phyloP scores from a whole-genome alignment of 2,113 vertebrate species.

The Eupsittula cactorum region DNA sequence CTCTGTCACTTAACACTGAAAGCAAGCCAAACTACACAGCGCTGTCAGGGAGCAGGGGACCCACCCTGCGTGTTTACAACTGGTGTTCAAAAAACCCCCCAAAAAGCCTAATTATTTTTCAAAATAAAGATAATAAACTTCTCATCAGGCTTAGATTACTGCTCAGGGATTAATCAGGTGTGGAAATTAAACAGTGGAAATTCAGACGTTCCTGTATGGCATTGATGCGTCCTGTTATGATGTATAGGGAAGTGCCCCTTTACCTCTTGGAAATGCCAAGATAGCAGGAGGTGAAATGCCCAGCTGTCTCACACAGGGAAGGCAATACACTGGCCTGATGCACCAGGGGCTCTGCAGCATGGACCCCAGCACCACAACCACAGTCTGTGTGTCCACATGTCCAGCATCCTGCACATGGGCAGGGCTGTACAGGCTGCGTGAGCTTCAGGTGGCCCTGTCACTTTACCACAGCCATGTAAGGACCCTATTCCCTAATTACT shows the following conservation, averaged over 20 bases:
- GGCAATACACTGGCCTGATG: accelerated
- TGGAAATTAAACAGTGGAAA: not conserved
- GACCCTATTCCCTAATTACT: not conserved
- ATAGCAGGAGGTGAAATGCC: not conserved
- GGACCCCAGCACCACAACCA: not conserved
- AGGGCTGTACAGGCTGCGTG: accelerated
- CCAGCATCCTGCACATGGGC: not conserved
- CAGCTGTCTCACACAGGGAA: not conserved
- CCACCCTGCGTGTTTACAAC: not conserved
- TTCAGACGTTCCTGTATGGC: not conserved
- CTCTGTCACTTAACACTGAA: constrained; percentile 24
- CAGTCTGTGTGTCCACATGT: accelerated
- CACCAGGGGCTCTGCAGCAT: accelerated
- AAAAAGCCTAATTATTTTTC: not conserved
- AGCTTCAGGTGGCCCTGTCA: not conserved
- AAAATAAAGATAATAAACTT: not conserved
- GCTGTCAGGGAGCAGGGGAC: constrained; percentile 11
- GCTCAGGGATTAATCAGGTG: not conserved
- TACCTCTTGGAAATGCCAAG: not conserved
- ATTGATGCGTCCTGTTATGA: accelerated
- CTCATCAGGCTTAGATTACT: not conserved
- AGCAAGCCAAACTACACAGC: constrained; percentile 38
- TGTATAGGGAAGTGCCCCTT: not conserved
- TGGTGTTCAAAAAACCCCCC: not conserved
- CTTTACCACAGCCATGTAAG: not conserved